Percentiles rank a stretch among this genome's conserved stretches.
phyloP scores from a whole-genome alignment of 2,888 invertebrate species.

The Sarcophaga rosellei region DNA sequence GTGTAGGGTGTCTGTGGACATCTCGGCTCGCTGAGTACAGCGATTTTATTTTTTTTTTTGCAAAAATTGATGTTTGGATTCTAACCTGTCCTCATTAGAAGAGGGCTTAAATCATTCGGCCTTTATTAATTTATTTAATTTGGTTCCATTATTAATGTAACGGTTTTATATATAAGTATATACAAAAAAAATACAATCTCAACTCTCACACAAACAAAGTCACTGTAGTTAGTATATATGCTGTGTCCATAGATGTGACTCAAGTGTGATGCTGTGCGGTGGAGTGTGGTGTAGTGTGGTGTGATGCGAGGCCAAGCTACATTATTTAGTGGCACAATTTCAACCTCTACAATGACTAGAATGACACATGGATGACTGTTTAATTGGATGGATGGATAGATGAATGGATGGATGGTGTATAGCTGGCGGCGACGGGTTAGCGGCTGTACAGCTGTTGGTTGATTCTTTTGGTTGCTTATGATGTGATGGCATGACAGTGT shows the following conservation, averaged over 20 bases:
- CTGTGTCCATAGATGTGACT: not conserved
- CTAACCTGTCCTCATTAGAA: not conserved
- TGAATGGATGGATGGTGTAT: constrained; percentile 30
- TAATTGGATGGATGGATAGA: constrained; percentile 17
- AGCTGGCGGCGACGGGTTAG: too few species aligned
- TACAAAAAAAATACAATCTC: too few species aligned
- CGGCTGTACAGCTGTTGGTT: constrained; percentile 20
- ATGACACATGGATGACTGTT: constrained; percentile 9
- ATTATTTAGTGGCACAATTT: constrained; percentile 3
- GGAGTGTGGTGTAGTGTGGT: not conserved
- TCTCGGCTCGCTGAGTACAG: too few species aligned
- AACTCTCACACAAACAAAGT: not conserved
- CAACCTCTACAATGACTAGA: not conserved
- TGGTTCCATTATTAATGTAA: not conserved
- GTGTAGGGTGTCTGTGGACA: too few species aligned
- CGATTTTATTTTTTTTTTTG: too few species aligned
- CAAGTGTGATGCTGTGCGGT: not conserved
- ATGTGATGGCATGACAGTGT: constrained; percentile 30
- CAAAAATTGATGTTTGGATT: too few species aligned
- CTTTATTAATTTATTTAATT: not conserved
- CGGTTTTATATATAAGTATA: too few species aligned
- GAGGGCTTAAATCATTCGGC: not conserved
- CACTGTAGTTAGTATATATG: not conserved
- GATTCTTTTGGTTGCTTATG: constrained; percentile 43
- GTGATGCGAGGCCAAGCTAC: not conserved